Evolutionary conservation across 1,140 invertebrate genomes (phyloP), one percentile per base, ranked within the genome.

Genomic region (Psix sp.): DNA sequence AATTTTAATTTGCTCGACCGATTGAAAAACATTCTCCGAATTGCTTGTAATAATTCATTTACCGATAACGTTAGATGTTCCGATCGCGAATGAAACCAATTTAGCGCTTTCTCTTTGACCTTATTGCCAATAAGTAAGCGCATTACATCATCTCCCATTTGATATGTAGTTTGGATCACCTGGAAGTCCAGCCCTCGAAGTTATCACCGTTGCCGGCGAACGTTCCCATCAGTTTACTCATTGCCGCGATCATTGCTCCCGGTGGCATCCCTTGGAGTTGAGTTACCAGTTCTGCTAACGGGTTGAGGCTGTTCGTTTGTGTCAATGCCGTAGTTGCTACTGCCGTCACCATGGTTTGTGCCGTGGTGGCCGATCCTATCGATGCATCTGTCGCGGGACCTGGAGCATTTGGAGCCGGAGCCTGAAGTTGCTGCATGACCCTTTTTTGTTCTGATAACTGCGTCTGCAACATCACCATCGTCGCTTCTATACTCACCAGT

Each of bases 11-110:
- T 11, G 7, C 18, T 33, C 2, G 36, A 31, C 14, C 33, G 26
- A 21, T 13, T 9, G 35, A 38, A 39, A 42, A 56, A 76, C 71
- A 77, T 66, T 43, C 46, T 40, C 24, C 18, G 13, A 3, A 71
- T 21, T 35, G 54, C 26, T 5, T 6, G 2, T 29, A 60, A 31
- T 13, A 49, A 21, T 33, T 26, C 11, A n/a, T 48, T 26, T 11
- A 57, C 21, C 0, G 21, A n/a, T 9, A 52, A 49, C 21, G n/a
- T 39, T 11, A 36, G 39, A 29, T 59, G 29, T 29, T 54, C 46
- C 0, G 18, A 14, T 18, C 42, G 13, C 6, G 45, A 49, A 4
- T 60, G 57, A 36, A 60, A 49, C 43, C 57, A 60, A 18, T 9
- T 0, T 13, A 39, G 17, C 11, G 46, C 60, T 21, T 52, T 65